Conservation (phyloP, 2,888 invertebrate genomes). For the Scelioninae gen. 2 region DNA sequence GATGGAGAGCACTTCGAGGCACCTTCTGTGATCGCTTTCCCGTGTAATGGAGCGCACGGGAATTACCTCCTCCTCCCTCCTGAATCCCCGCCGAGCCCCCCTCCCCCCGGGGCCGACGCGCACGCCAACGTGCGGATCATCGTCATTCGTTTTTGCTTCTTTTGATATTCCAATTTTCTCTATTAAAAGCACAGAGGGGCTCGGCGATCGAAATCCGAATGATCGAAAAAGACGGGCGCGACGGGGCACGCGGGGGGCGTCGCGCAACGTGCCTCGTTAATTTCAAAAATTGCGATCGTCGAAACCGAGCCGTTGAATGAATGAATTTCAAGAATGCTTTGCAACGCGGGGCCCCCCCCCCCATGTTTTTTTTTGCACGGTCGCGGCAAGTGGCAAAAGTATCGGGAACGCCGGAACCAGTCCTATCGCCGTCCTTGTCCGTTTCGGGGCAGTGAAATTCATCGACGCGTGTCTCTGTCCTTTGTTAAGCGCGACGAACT, state of each 20-base stretch:
- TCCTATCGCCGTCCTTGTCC: slow-evolving; percentile 11
- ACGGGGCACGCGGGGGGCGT: no score
- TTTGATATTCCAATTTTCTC: slow-evolving; percentile 60
- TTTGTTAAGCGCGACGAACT: no score
- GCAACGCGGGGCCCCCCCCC: no score
- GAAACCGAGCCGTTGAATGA: no score
- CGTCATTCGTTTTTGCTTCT: slow-evolving; percentile 60
- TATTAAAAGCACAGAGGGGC: slow-evolving; percentile 55
- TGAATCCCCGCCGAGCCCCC: no score
- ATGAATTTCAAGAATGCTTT: no score
- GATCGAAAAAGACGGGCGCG: slow-evolving; percentile 36
- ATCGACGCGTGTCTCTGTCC: no score
- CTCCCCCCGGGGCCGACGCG: no score
- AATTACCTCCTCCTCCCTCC: slow-evolving; percentile 49
- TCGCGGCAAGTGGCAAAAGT: no score
- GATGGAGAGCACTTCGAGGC: slow-evolving; percentile 61
- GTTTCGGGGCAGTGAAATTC: no score
- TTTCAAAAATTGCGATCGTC: no score
- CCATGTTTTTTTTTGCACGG: slow-evolving; percentile 28
- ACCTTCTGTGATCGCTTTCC: slow-evolving; percentile 62
- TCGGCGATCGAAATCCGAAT: slow-evolving; percentile 46
- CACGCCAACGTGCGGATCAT: slow-evolving; percentile 47
- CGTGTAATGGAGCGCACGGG: slow-evolving; percentile 61
- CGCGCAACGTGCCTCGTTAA: no score
- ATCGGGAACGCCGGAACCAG: slow-evolving; percentile 20